Evolutionary conservation across 92 coral and sea anemone genomes (phyloP).

Genomic region (Porites lobata): DNA sequence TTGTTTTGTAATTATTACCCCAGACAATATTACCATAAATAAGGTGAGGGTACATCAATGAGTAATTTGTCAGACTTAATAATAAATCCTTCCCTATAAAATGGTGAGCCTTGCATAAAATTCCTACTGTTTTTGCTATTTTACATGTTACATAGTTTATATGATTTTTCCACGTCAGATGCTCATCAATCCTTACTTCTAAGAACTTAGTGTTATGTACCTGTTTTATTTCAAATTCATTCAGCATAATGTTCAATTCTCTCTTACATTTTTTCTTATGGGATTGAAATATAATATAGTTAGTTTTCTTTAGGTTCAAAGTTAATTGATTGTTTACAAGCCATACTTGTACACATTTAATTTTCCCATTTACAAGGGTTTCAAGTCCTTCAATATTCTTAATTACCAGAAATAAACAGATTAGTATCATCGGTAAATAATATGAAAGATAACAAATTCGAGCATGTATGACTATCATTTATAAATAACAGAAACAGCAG

Average conservation of each 20-base stretch:
- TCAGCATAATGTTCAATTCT: background rate
- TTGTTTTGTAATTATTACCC: no score
- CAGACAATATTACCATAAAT: no score
- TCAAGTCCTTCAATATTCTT: background rate
- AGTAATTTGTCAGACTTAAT: no score
- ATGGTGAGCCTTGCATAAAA: background rate
- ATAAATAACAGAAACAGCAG: background rate
- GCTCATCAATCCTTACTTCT: conserved; percentile 2
- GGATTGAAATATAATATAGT: background rate
- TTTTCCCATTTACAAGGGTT: background rate
- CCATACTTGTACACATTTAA: background rate
- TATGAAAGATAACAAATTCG: background rate
- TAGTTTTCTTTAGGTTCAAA: background rate
- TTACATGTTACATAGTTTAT: background rate
- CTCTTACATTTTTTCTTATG: background rate
- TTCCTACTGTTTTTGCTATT: background rate
- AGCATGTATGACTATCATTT: background rate
- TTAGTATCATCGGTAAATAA: no score
- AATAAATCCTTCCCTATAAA: background rate
- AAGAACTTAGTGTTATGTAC: background rate
- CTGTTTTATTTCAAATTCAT: background rate
- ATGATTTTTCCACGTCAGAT: background rate
- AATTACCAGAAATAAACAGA: background rate
- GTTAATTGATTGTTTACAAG: conserved; percentile 1
- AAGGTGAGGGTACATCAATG: no score